Conservation (phyloP, 1,140 invertebrate genomes). For the Nephila pilipes region DNA sequence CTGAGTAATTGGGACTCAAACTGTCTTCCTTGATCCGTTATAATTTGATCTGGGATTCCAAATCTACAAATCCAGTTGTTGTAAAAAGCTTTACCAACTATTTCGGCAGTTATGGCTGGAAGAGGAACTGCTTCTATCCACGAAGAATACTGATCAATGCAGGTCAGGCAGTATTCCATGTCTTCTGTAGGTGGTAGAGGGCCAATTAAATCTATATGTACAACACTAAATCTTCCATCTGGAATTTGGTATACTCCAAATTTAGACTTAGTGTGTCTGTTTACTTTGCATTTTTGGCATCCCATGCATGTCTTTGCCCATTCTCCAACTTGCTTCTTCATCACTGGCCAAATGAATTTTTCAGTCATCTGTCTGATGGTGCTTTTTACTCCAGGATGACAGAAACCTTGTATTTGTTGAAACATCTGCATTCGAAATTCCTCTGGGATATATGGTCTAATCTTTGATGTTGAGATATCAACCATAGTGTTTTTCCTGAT, state of each 20-base stretch:
- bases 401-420: background rate
- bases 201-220: background rate
- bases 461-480: background rate
- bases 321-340: too few relatives aligned
- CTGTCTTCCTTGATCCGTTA: conserved; percentile 54
- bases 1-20: too few relatives aligned
- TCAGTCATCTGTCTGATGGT: background rate
- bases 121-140: too few relatives aligned
- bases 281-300: background rate
- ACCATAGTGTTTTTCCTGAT: background rate
- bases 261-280: background rate
- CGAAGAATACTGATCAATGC: too few relatives aligned
- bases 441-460: background rate
- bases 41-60: background rate
- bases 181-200: too few relatives aligned
- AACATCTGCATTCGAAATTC: background rate
- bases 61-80: background rate
- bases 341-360: too few relatives aligned
- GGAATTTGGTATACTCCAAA: background rate
- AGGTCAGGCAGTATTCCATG: too few relatives aligned
- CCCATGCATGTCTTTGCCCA: too few relatives aligned
- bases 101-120: too few relatives aligned
- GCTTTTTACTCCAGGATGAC: background rate
- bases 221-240: background rate
- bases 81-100: too few relatives aligned